phyloP scores from a whole-genome alignment of 1,140 invertebrate genomes.

The Zaprionus capensis region DNA sequence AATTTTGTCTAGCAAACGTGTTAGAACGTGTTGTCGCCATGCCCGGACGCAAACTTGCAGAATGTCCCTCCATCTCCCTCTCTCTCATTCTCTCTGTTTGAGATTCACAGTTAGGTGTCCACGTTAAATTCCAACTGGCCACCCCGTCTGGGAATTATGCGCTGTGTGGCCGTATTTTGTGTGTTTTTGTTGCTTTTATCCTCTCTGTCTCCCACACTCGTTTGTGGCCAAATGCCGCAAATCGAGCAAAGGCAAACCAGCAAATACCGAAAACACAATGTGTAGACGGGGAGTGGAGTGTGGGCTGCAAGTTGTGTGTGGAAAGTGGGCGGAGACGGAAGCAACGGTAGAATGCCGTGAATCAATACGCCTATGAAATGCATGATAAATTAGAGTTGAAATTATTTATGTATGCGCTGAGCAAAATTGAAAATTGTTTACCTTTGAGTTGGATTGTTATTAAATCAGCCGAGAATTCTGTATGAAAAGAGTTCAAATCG shows the following conservation, averaged over 20 bases:
- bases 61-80: not conserved
- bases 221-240: constrained; percentile 50
- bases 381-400: constrained; percentile 35
- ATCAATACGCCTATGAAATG: constrained; percentile 36
- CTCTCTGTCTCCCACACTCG: constrained; percentile 14
- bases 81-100: not conserved
- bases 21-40: constrained; percentile 37
- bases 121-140: constrained; percentile 33
- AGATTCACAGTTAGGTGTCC: constrained; percentile 41
- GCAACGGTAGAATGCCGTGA: constrained; percentile 10
- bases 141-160: constrained; percentile 65
- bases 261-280: constrained; percentile 17
- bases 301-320: not conserved
- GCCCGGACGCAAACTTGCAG: constrained; percentile 19
- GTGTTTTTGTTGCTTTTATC: constrained; percentile 45
- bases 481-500: constrained; percentile 1
- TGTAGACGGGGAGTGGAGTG: not conserved
- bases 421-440: constrained; percentile 16
- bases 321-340: not conserved
- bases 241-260: constrained; percentile 40
- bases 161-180: constrained; percentile 43
- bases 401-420: constrained; percentile 16
- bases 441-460: constrained; percentile 18
- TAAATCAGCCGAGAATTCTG: constrained; percentile 15
- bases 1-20: constrained; percentile 56